phyloP scores from a whole-genome alignment of 2,888 invertebrate genomes.

The Mesoligia furuncula region DNA sequence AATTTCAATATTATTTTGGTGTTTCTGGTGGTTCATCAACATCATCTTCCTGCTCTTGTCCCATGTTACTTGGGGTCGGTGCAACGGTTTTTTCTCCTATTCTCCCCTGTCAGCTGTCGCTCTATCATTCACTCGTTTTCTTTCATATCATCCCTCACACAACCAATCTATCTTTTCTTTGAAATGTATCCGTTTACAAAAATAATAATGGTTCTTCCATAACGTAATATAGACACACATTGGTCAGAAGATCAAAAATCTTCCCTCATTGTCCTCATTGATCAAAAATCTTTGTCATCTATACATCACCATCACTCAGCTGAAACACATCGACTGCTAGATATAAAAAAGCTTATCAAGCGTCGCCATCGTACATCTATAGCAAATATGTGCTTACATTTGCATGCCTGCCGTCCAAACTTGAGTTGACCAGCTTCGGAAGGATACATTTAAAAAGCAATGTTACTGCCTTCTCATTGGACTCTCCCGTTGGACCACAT shows the following conservation, averaged over 20 bases:
- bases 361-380: neutral
- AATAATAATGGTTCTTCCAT: no score
- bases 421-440: constrained; percentile 82
- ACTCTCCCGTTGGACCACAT: constrained; percentile 70
- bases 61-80: neutral
- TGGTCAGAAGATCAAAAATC: no score
- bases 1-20: neutral
- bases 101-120: neutral
- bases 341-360: neutral
- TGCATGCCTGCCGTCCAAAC: constrained; percentile 76
- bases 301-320: neutral
- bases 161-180: neutral
- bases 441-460: constrained; percentile 84
- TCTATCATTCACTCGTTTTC: neutral
- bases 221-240: no score
- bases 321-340: neutral
- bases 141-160: neutral
- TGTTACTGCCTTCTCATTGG: constrained; percentile 76
- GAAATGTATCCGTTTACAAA: neutral
- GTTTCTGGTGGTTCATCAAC: neutral
- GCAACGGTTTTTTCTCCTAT: neutral
- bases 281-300: neutral
- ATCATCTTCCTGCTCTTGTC: neutral
- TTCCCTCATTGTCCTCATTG: no score
- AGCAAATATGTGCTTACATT: constrained; percentile 75